These are phyloP conservation scores for Eira barbara DNA, from an alignment of 2,113 vertebrate species.

Conservation along the genomic window DNA sequence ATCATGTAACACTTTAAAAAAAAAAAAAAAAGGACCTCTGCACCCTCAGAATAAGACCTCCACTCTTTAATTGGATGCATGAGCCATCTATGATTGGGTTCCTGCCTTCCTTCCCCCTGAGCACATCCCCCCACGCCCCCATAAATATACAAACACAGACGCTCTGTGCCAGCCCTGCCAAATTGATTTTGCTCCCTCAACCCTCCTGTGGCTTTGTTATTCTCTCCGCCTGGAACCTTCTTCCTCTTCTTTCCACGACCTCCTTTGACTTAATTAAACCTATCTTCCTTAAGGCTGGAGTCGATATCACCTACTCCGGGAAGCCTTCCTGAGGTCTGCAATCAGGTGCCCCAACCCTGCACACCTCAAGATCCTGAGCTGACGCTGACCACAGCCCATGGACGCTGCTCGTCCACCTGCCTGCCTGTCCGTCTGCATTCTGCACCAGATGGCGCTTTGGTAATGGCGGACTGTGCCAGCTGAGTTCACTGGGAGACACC, in stretches of 20 bases:
- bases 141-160: neutral
- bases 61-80: neutral
- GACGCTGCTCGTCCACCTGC: fast-evolving
- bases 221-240: neutral
- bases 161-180: neutral
- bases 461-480: neutral
- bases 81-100: neutral
- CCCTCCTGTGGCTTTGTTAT: neutral
- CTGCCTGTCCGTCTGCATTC: neutral
- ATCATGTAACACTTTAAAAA: neutral
- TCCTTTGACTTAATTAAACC: neutral
- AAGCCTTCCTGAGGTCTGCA: neutral
- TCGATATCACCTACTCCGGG: neutral
- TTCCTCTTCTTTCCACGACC: neutral
- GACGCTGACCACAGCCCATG: fast-evolving
- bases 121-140: neutral
- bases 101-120: neutral
- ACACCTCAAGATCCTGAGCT: neutral
- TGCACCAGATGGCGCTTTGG: neutral
- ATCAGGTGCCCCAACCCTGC: neutral
- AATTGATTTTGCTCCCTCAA: neutral
- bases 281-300: neutral
- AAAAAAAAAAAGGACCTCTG: neutral
- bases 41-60: neutral
- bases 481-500: neutral